phyloP scores from a whole-genome alignment of 2,797 vertebrate genomes.

The Craterocephalus amniculus region DNA sequence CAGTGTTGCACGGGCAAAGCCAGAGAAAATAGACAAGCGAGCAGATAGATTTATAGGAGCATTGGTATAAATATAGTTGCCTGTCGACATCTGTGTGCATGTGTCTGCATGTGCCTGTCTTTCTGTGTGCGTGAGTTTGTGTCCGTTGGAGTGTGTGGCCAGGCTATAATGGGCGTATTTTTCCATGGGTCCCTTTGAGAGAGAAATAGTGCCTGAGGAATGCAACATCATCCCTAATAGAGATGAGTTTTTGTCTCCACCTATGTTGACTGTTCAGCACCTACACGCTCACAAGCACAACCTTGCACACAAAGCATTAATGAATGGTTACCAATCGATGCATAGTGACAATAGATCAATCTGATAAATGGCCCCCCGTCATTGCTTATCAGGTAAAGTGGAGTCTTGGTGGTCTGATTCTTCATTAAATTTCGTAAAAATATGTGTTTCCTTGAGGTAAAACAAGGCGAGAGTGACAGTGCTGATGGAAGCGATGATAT shows the following conservation, averaged over 20 bases:
- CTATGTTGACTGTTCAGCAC: constrained; percentile 48
- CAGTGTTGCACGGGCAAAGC: constrained; percentile 51
- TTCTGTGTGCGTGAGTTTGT: constrained; percentile 33
- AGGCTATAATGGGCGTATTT: constrained; percentile 63
- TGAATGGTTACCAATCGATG: constrained; percentile 71
- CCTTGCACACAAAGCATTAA: constrained; percentile 58
- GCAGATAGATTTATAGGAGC: constrained; percentile 77
- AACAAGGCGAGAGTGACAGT: constrained; percentile 2
- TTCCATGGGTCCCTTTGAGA: constrained; percentile 66
- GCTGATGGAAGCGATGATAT: constrained; percentile 10
- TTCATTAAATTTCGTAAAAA: constrained; percentile 8
- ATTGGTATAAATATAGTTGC: constrained; percentile 75
- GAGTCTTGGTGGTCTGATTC: constrained; percentile 53
- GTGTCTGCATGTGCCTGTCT: constrained; percentile 64
- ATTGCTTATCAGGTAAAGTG: constrained; percentile 29
- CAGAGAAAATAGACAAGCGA: constrained; percentile 75
- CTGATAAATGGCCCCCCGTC: constrained; percentile 43
- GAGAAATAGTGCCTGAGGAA: constrained; percentile 61
- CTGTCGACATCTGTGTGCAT: constrained; percentile 70
- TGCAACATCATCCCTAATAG: constrained; percentile 45
- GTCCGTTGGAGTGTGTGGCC: constrained; percentile 43
- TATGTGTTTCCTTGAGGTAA: constrained; percentile 16
- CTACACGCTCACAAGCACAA: constrained; percentile 26
- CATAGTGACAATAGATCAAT: constrained; percentile 64
- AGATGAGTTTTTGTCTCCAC: constrained; percentile 63